These are phyloP conservation scores for Orussus abietinus DNA, from an alignment of 1,140 invertebrate species.

Conservation along the genomic window DNA sequence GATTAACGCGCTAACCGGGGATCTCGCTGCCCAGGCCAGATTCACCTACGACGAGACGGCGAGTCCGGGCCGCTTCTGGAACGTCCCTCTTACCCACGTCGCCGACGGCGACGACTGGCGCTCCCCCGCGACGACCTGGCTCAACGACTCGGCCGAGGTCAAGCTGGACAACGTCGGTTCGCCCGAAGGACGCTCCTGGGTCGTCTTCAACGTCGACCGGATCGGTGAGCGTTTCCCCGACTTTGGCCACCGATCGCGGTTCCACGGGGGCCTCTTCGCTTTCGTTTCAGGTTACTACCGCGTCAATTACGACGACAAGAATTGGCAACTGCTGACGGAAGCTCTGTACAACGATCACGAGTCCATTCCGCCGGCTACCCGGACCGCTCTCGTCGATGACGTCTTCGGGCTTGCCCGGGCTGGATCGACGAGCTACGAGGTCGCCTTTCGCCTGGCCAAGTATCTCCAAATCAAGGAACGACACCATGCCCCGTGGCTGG, in stretches of 20 bases:
- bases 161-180: conserved; percentile 20
- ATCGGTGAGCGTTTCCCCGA: conserved; percentile 41
- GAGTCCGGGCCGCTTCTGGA: conserved; percentile 43
- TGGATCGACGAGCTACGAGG: conserved; percentile 57
- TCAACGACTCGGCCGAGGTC: conserved; percentile 32
- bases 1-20: conserved; percentile 4
- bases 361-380: conserved; percentile 52
- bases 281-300: conserved; percentile 56
- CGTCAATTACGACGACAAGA: conserved; percentile 62
- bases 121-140: conserved; percentile 35
- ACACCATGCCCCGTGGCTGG: conserved; percentile 60
- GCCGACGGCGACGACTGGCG: conserved; percentile 27
- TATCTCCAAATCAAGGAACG: conserved; percentile 60
- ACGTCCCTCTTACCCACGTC: conserved; percentile 56
- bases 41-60: conserved; percentile 23
- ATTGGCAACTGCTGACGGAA: conserved; percentile 57
- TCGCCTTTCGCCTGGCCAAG: conserved; percentile 59
- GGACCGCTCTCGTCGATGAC: conserved; percentile 62
- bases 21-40: conserved; percentile 1
- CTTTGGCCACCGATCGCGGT: conserved; percentile 48
- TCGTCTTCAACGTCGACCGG: conserved; percentile 56
- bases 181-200: conserved; percentile 43
- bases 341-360: conserved; percentile 46
- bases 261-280: conserved; percentile 38
- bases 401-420: conserved; percentile 54